These are phyloP conservation scores for Calidris pygmaea DNA, from an alignment of 2,113 vertebrate species.

Conservation along the genomic window DNA sequence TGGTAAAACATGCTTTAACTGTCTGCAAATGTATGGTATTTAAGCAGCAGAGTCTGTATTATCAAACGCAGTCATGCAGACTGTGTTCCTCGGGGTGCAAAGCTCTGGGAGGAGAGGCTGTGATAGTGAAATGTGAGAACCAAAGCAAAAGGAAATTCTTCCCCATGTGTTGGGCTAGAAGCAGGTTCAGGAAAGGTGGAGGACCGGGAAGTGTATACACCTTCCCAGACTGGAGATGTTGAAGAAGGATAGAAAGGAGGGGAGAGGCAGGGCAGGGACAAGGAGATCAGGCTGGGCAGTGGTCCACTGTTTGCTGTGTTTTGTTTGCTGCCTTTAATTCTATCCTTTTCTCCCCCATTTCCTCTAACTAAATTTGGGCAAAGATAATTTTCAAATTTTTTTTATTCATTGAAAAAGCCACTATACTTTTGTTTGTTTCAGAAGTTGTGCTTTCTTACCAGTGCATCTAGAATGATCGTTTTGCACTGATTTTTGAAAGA, in stretches of 20 bases:
- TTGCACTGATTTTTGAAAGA: background rate
- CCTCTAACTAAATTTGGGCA: background rate
- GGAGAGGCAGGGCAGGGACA: background rate
- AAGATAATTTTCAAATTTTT: background rate
- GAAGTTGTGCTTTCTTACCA: background rate
- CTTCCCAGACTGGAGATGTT: background rate
- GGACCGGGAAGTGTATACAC: background rate
- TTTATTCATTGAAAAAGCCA: background rate
- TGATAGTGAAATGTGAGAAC: conserved; percentile 6
- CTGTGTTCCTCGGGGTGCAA: background rate
- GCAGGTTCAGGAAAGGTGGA: background rate
- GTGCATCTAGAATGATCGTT: background rate
- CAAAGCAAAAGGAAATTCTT: conserved; percentile 5
- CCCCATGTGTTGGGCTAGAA: background rate
- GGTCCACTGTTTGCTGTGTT: background rate
- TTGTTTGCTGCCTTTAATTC: background rate
- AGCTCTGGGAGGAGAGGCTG: background rate
- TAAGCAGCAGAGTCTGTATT: conserved; percentile 4
- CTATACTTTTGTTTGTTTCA: background rate
- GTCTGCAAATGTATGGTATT: background rate
- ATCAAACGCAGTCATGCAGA: background rate
- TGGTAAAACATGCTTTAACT: background rate
- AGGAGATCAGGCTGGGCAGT: background rate
- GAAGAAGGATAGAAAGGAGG: background rate
- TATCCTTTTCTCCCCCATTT: background rate